Evolutionary conservation across 2,888 invertebrate genomes (phyloP), one percentile per base, ranked within the genome.

Genomic region (Peribatodes rhomboidaria): DNA sequence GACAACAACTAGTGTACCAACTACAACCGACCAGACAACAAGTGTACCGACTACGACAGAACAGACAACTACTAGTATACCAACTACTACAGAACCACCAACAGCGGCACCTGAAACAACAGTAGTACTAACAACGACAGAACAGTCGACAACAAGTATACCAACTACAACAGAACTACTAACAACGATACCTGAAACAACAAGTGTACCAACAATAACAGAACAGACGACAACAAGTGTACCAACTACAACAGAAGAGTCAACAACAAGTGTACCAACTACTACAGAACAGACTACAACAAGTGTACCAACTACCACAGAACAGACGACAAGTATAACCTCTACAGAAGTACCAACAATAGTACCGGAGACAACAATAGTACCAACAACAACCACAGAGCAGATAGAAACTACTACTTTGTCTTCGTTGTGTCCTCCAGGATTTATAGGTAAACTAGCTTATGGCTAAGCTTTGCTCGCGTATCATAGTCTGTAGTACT

Each of bases 51-150:
- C 14, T 9, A 41, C 41, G 2, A 16, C 9, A 16, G 14, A 16
- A 11, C 44, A 20, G 1, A 20, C 27, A 31, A 27, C 27, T 8
- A 47, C 47, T 13, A 31, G 14, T 9, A 1, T 14, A 9, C 27
- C 27, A 47, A 27, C 47, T 2, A 47, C 47, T 18, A 55, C 62
- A 35, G 41, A 52, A 4, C 20, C 22, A 53, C 18, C 16, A 7
- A 27, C 66, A 0, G 67, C 53, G 0, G 66, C 62, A 0, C 56
- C 59, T 3, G 62, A 62, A 11, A 13, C 64, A 1, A 62, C 65
- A 8, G 11, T 16, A 1, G 20, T 20, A 42, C 18, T 20, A 1
- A 16, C 10, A 20, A 44, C 44, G 4, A 44, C 44, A 2, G 20
- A 4, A 20, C 0, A 1, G 1, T 9, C 31, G 14, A 47, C 71